Conservation (phyloP, 2,113 vertebrate genomes). For the Otus sunia region DNA sequence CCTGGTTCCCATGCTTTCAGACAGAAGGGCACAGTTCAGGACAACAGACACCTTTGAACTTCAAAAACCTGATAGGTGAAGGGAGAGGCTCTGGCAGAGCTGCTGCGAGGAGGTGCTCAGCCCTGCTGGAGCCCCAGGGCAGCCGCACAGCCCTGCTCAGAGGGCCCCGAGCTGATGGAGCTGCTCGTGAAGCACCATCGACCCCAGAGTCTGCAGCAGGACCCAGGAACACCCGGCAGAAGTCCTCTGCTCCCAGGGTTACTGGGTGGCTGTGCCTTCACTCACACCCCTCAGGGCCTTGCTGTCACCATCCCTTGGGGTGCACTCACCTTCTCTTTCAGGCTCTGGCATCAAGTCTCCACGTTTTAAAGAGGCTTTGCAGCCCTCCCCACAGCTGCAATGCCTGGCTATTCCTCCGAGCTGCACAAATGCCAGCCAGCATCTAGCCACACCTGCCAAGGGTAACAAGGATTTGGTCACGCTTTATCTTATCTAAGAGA, state of each 20-base stretch:
- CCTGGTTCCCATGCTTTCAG: background rate
- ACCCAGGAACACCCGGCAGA: background rate
- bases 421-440: background rate
- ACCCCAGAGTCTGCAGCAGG: background rate
- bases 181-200: background rate
- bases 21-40: background rate
- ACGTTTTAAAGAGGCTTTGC: background rate
- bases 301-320: background rate
- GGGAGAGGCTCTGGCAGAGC: background rate
- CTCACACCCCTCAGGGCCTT: background rate
- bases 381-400: background rate
- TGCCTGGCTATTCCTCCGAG: background rate
- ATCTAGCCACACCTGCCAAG: background rate
- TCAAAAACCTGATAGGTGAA: background rate
- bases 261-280: background rate
- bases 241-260: background rate
- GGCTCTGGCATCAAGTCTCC: background rate
- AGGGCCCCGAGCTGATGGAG: background rate
- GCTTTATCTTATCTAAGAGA: background rate
- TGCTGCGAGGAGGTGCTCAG: background rate
- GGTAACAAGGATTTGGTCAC: background rate
- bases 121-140: background rate
- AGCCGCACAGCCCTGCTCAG: background rate
- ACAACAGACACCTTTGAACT: background rate
- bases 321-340: background rate